Conservation (phyloP, 2,888 invertebrate genomes). For the Abrostola tripartita region DNA sequence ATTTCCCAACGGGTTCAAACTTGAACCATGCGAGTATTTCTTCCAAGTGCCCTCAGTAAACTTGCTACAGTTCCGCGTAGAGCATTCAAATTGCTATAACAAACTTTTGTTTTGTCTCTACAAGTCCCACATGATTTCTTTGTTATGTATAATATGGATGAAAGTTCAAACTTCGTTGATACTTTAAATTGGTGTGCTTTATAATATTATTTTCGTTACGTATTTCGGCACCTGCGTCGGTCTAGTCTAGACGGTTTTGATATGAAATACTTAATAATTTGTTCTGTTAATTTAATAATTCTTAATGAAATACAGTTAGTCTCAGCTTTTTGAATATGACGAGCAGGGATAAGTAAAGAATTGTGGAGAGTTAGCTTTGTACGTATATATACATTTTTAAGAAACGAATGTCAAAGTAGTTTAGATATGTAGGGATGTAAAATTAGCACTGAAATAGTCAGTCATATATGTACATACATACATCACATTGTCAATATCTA, state of each 20-base stretch:
- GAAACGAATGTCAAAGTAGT: no score
- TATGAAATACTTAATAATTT: no score
- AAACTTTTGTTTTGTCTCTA: slow-evolving; percentile 44
- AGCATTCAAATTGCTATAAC: slow-evolving; percentile 49
- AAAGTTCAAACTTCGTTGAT: slow-evolving; percentile 18
- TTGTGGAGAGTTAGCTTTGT: no score
- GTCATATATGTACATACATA: no score
- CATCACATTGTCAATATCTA: no score
- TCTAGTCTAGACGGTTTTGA: slow-evolving; percentile 3
- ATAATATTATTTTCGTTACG: neutral
- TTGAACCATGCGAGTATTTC: slow-evolving; percentile 19
- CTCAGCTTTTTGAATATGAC: no score
- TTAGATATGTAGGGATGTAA: no score
- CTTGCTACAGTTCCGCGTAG: slow-evolving; percentile 11
- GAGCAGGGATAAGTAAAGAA: no score
- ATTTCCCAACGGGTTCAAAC: slow-evolving; percentile 42
- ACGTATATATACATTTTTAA: no score
- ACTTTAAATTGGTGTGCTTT: slow-evolving; percentile 10
- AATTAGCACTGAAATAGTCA: no score
- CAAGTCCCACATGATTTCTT: slow-evolving; percentile 7
- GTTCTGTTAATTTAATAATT: neutral
- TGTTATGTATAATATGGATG: neutral
- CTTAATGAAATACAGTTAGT: no score
- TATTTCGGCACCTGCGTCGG: neutral
- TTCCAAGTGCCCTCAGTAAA: slow-evolving; percentile 20